Conservation (phyloP, 2,797 vertebrate species). For the Pelobates cultripes region DNA sequence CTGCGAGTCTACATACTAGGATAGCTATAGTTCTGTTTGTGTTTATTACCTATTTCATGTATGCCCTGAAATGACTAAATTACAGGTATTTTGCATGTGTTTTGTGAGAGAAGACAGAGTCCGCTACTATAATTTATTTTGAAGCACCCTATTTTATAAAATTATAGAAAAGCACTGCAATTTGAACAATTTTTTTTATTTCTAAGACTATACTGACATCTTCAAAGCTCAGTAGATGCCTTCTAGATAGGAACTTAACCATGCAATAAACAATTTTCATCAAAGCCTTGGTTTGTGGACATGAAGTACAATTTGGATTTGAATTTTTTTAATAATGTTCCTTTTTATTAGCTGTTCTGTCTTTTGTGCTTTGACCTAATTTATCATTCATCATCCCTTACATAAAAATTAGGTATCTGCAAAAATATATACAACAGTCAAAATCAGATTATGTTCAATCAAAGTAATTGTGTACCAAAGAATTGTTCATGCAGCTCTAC, state of each 20-base stretch:
- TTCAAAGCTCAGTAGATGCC: slow-evolving; percentile 90
- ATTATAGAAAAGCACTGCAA: slow-evolving; percentile 96
- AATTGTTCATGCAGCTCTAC: slow-evolving; percentile 69
- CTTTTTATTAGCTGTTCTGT: slow-evolving; percentile 74
- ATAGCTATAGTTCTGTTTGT: slow-evolving; percentile 70
- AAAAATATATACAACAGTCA: slow-evolving; percentile 64
- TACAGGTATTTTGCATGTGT: slow-evolving; percentile 83
- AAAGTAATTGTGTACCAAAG: slow-evolving; percentile 75
- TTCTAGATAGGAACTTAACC: slow-evolving; percentile 77
- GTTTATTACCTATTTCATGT: slow-evolving; percentile 76
- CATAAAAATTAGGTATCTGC: slow-evolving; percentile 68
- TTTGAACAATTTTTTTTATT: slow-evolving; percentile 85
- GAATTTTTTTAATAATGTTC: slow-evolving; percentile 76
- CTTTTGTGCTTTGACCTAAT: slow-evolving; percentile 80
- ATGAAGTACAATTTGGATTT: slow-evolving; percentile 72
- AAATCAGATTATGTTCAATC: slow-evolving; percentile 79
- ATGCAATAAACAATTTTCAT: slow-evolving; percentile 84
- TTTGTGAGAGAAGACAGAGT: slow-evolving; percentile 82
- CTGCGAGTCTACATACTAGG: slow-evolving; percentile 73
- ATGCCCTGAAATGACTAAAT: slow-evolving; percentile 79
- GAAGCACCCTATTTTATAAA: slow-evolving; percentile 83
- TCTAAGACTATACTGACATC: slow-evolving; percentile 76
- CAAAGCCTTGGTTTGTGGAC: slow-evolving; percentile 71
- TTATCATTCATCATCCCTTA: slow-evolving; percentile 67
- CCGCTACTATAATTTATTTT: slow-evolving; percentile 90